Conservation (phyloP, 2,888 invertebrate genomes). For the Halictus ligatus region DNA sequence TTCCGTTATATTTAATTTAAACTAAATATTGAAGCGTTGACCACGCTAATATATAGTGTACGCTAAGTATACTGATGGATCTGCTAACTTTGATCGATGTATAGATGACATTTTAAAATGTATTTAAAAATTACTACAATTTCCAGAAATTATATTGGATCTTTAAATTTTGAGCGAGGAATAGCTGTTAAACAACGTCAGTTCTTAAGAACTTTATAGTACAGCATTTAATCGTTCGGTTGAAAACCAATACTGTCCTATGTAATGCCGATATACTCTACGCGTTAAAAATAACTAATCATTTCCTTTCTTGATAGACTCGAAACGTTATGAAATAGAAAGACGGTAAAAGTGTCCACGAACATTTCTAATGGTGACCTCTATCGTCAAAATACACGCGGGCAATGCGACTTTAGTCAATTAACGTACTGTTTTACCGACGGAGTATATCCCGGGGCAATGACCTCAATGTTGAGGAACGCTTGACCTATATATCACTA, state of each 20-base stretch:
- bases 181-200: neutral
- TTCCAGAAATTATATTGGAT: neutral
- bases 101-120: neutral
- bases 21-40: conserved; percentile 31
- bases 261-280: neutral
- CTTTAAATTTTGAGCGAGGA: neutral
- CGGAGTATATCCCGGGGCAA: conserved; percentile 72
- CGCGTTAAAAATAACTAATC: neutral
- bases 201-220: neutral
- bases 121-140: neutral
- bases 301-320: neutral
- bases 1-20: conserved; percentile 49
- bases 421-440: conserved; percentile 72
- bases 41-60: neutral
- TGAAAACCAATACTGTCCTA: neutral
- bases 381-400: conserved; percentile 60
- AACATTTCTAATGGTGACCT: conserved; percentile 63
- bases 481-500: conserved; percentile 78
- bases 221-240: neutral
- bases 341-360: neutral
- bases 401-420: conserved; percentile 60
- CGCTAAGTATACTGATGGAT: too few species aligned
- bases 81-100: neutral
- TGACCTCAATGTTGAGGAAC: conserved; percentile 75
- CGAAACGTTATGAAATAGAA: neutral